These are phyloP conservation scores for Andrena trimmerana DNA, from an alignment of 2,888 invertebrate genomes.

Conservation along the genomic window DNA sequence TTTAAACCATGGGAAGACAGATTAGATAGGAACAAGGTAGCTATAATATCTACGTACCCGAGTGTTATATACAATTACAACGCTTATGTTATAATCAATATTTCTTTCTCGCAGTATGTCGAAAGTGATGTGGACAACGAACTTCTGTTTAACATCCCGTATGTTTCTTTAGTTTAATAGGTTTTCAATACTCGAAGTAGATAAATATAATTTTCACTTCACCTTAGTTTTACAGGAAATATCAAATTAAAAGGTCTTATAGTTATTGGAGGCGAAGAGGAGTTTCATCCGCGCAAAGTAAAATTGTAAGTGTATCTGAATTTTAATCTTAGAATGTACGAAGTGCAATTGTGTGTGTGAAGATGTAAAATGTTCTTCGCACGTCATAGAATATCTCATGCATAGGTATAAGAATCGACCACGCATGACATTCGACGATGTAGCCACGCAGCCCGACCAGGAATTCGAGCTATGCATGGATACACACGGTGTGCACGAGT, in stretches of 20 bases:
- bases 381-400: neutral
- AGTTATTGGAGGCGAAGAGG: slow-evolving; percentile 95
- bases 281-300: slow-evolving; percentile 94
- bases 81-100: slow-evolving; percentile 5
- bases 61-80: slow-evolving; percentile 10
- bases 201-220: slow-evolving; percentile 34
- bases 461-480: slow-evolving; percentile 95
- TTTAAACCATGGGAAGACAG: slow-evolving; percentile 97
- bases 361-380: neutral
- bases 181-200: neutral
- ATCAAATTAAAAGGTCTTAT: slow-evolving; percentile 98
- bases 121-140: slow-evolving; percentile 99
- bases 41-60: slow-evolving; percentile 63
- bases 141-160: slow-evolving; percentile 97
- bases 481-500: slow-evolving; percentile 92
- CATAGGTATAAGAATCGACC: slow-evolving; percentile 96
- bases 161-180: slow-evolving; percentile 79
- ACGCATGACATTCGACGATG: slow-evolving; percentile 98
- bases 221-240: slow-evolving; percentile 93
- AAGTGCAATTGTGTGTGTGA: neutral
- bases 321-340: neutral
- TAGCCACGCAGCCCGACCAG: slow-evolving; percentile 91
- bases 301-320: slow-evolving; percentile 90
- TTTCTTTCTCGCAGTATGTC: slow-evolving; percentile 89
- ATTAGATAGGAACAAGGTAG: slow-evolving; percentile 91